Base-by-base conservation (phyloP, 2,888 invertebrate species). In the Piscicola geometra region DNA sequence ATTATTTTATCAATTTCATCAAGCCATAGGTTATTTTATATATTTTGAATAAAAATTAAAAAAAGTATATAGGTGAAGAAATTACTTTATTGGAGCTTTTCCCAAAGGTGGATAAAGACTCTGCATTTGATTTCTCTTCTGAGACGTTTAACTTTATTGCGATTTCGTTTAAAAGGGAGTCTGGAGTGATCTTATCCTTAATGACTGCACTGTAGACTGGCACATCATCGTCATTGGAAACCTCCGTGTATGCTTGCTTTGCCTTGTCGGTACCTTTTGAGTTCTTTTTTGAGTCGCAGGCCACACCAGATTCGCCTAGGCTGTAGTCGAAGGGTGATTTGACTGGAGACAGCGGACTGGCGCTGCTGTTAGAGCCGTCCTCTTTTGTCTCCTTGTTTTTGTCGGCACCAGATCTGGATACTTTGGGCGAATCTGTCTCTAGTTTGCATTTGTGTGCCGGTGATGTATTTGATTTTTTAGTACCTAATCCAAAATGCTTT, bases 181-280 rank as follows among this genome's bases (percentile, higher is more conserved):
- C 73, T 28, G 73, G 73, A 33, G 73, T 73, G 2, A 73, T 73
- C 25, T 52, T 47, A 21, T 73, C 73, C 33, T 73, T 73, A 35
- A 73, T 73, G 64, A 73, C 73, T 25, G 73, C 73, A 73, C 73
- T 73, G 35, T 73, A 73, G 21, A 73, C 73, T 28, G 73, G 73
- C 32, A 32, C 33, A 15, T 60, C 41, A 18, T 33, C 32, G 28
- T 50, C 56, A 64, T 64, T 56, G 25, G n/a, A 3, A 41, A 41
- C 41, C 41, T 41, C 41, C 41, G 5, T 41, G 41, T 41, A 15
- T 41, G 41, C 41, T 30, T 52, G 50, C 32, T 50, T 52, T 18
- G 25, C 28, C 15, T 36, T 71, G 33, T 71, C 71, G 15, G 15
- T 9, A 41, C 9, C 41, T 41, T 41, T 41, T 3, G 60, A 25